phyloP scores from a whole-genome alignment of 1,140 invertebrate genomes.

The Zophobas morio region DNA sequence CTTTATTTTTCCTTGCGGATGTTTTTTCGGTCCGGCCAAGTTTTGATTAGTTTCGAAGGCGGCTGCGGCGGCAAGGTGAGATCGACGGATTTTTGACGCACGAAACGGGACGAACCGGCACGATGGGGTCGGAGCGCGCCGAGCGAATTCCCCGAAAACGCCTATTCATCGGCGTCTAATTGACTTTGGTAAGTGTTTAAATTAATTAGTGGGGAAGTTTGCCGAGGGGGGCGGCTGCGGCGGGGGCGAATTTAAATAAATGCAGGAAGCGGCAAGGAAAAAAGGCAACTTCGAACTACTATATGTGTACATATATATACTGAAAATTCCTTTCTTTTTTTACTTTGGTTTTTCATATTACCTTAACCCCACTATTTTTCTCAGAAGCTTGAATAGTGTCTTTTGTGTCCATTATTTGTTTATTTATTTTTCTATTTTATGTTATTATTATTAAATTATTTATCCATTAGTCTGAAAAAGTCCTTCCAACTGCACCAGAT shows the following conservation, averaged over 20 bases:
- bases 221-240: background rate
- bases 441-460: no score
- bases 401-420: no score
- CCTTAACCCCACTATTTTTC: no score
- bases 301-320: no score
- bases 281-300: no score
- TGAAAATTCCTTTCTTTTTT: no score
- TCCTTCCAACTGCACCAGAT: no score
- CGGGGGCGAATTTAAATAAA: constrained; percentile 30
- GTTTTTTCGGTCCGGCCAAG: constrained; percentile 9
- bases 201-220: constrained; percentile 45
- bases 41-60: constrained; percentile 36
- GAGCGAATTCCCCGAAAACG: background rate
- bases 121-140: background rate
- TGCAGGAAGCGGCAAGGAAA: no score
- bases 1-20: constrained; percentile 11
- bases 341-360: no score
- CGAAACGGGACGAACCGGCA: background rate
- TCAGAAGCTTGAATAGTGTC: no score
- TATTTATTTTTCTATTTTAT: no score
- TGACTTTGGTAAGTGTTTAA: constrained; percentile 45
- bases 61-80: constrained; percentile 5
- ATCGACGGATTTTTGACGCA: background rate
- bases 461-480: no score
- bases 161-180: constrained; percentile 44